Base-by-base conservation (phyloP, 1,140 invertebrate genomes). In the Cheumatopsyche charites region DNA sequence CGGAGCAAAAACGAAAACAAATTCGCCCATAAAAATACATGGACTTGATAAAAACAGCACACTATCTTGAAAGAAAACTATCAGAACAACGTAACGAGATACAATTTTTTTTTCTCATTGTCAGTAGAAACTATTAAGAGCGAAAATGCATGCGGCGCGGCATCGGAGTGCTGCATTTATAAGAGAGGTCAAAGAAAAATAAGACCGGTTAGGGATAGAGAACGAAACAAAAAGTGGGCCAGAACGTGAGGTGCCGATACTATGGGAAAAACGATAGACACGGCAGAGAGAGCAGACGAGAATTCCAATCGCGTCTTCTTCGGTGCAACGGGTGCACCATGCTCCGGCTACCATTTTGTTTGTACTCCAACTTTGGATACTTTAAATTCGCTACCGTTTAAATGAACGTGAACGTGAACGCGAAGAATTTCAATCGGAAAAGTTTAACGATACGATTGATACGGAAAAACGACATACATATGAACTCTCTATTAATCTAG, bases 201-300 rank as follows among this genome's bases (percentile, higher is more conserved):
- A 36, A 36, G 29, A 9, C 29, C 3, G 9, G 29, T 9, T 9
- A 19, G 13, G 45, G 45, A 19, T 49, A n/a, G 45, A 3, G 11
- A n/a, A 12, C 62, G 29, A 63, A 41, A 63, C 15, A 63, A 63
- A 63, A 63, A 63, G 29, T 63, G 62, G 62, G 62, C 4, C 62
- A 42, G 19, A 15, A 63, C 62, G 62, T 63, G 62, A 41, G 29
- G 15, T 21, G 62, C 15, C 41, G 36, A 43, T 63, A 41, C 15
- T n/a, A 15, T 4, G 45, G 17, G 62, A 63, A 63, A 63, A 63
- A 41, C 62, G 62, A 63, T 63, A 63, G 62, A 63, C 62, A 63
- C 9, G 29, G 29, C 41, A 63, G 29, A 41, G n/a, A 43, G 62
- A 5, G 29, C 62, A 42, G 36, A 1, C 2, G 26, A 12, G 62